Percentiles rank a stretch among this genome's conserved stretches.
These are phyloP conservation scores for Amphiprion clarkii DNA, from an alignment of 2,797 vertebrate genomes.

Conservation along the genomic window DNA sequence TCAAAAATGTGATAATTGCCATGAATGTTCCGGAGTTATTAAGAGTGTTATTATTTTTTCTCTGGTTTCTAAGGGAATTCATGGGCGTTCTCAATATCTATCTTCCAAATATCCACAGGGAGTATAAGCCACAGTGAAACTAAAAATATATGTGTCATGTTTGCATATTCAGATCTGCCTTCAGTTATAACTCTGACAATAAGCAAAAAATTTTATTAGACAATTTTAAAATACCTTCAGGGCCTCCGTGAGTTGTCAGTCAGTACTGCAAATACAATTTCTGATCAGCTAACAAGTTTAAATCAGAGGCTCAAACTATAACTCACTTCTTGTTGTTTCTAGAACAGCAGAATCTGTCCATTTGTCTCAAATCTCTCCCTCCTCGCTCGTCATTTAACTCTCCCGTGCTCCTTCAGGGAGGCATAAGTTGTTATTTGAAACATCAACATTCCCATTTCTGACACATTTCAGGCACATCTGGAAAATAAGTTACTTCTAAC, in stretches of 20 bases:
- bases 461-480: not conserved
- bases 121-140: not conserved
- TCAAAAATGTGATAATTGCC: not conserved
- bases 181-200: too few relatives aligned
- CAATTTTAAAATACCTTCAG: too few relatives aligned
- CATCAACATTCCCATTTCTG: not conserved
- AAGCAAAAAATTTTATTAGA: too few relatives aligned
- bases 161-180: too few relatives aligned
- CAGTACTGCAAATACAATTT: too few relatives aligned
- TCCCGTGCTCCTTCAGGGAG: not conserved
- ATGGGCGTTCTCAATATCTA: not conserved
- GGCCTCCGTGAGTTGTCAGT: too few relatives aligned
- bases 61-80: not conserved
- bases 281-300: too few relatives aligned
- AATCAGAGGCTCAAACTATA: too few relatives aligned
- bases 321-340: too few relatives aligned
- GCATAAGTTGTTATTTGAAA: not conserved
- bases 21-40: not conserved
- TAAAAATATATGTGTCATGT: too few relatives aligned
- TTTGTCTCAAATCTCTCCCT: not conserved
- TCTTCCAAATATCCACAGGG: too few relatives aligned
- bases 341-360: not conserved
- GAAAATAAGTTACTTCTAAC: not conserved
- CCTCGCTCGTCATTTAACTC: not conserved
- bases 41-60: not conserved